Percentiles rank a stretch among this genome's conserved stretches.
Evolutionary conservation across 2,113 vertebrate genomes (phyloP).

Genomic region (Saguinus imperator): DNA sequence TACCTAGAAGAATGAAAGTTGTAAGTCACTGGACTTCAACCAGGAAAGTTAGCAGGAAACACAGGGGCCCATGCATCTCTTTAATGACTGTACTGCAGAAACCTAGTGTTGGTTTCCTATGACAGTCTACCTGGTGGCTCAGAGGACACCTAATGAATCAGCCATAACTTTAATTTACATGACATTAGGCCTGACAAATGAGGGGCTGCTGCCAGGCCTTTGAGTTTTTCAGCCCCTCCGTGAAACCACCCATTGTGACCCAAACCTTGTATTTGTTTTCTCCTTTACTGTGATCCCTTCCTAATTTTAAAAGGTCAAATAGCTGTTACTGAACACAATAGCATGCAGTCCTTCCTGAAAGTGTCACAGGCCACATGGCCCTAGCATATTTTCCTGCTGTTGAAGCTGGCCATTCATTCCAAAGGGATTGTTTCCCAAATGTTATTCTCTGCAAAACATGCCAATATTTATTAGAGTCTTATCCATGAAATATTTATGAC

Average conservation of each 20-base stretch:
- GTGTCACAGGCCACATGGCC: not conserved
- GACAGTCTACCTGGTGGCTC: conserved; percentile 50
- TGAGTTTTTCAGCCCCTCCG: not conserved
- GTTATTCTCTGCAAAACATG: not conserved
- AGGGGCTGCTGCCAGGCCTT: not conserved
- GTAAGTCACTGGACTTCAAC: conserved; percentile 62
- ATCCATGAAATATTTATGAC: conserved; percentile 27
- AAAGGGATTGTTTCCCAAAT: conserved; percentile 50
- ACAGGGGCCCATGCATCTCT: conserved; percentile 55
- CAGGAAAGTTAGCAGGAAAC: conserved; percentile 38
- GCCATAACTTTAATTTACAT: conserved; percentile 48
- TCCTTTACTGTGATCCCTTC: conserved; percentile 21
- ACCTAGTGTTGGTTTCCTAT: not conserved
- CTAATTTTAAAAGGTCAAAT: not conserved
- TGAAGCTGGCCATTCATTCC: conserved; percentile 27
- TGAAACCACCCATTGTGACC: not conserved
- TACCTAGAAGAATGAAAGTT: conserved; percentile 37
- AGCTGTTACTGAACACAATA: not conserved
- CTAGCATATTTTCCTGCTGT: not conserved
- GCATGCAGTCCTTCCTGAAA: not conserved
- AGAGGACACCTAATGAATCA: conserved; percentile 55
- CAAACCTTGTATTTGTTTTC: conserved; percentile 29
- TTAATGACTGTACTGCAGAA: conserved; percentile 50
- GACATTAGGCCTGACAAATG: conserved; percentile 24
- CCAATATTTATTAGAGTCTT: conserved; percentile 58